Conservation (phyloP, 1,140 invertebrate genomes). For the Telenomus remus region DNA sequence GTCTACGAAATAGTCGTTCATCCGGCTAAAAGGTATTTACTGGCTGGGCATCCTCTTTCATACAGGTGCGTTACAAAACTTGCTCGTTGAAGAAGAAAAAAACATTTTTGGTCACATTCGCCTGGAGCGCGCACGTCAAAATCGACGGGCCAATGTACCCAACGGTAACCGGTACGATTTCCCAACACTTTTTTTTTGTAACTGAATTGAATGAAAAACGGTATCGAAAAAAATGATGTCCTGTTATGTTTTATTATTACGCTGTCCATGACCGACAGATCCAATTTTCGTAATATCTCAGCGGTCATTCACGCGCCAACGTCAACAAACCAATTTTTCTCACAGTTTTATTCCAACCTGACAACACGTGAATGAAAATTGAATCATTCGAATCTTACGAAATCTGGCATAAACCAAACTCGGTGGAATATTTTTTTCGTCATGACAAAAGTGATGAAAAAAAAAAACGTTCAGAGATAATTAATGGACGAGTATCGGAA, state of each 20-base stretch:
- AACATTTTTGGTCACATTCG: conserved; percentile 35
- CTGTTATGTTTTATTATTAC: conserved; percentile 42
- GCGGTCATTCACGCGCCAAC: conserved; percentile 35
- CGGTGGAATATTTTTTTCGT: conserved; percentile 13
- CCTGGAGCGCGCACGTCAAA: conserved; percentile 23
- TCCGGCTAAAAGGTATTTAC: conserved; percentile 45
- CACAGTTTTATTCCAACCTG: background rate
- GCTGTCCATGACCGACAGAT: conserved; percentile 29
- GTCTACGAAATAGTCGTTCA: conserved; percentile 32
- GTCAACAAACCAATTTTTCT: conserved; percentile 16
- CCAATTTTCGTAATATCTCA: conserved; percentile 38
- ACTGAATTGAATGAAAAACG: conserved; percentile 23
- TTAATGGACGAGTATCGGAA: conserved; percentile 44
- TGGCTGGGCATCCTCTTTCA: conserved; percentile 35
- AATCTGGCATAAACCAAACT: conserved; percentile 6
- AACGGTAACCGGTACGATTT: conserved; percentile 42
- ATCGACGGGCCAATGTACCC: conserved; percentile 39
- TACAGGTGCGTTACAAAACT: conserved; percentile 30
- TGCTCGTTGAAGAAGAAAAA: conserved; percentile 26
- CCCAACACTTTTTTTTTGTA: conserved; percentile 29
- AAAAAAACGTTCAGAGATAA: conserved; percentile 46
- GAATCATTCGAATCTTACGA: background rate
- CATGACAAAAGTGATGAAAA: conserved; percentile 3
- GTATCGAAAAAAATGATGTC: conserved; percentile 23
- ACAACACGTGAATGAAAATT: background rate